Evolutionary conservation across 2,797 vertebrate genomes (phyloP).

Genomic region (Alauda arvensis): DNA sequence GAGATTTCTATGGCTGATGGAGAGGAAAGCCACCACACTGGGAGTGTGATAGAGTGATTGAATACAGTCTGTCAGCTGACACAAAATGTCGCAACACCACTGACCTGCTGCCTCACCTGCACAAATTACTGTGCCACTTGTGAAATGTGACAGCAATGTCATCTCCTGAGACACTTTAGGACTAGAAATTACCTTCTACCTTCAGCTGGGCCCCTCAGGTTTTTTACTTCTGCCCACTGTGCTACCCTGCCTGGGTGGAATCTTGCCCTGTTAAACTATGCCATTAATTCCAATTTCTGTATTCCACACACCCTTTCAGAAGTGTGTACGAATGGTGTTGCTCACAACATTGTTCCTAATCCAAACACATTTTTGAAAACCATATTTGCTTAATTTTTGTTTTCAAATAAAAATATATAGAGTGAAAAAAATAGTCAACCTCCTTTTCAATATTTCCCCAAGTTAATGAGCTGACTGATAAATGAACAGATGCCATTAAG

Average conservation of each 20-base stretch:
- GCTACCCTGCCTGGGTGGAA: not conserved
- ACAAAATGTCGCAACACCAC: not conserved
- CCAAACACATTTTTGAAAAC: constrained; percentile 31
- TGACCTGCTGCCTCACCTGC: not conserved
- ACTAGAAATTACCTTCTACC: constrained; percentile 7
- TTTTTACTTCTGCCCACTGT: not conserved
- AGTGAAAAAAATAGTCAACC: constrained; percentile 34
- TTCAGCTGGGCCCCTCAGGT: not conserved
- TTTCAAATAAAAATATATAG: constrained; percentile 44
- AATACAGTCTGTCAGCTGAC: not conserved
- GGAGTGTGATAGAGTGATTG: not conserved
- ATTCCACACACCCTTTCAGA: constrained; percentile 20
- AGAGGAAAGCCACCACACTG: not conserved
- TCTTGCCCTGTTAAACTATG: not conserved
- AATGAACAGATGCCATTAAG: constrained; percentile 59
- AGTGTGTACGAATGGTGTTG: not conserved
- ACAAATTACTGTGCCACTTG: not conserved
- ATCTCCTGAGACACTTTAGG: not conserved
- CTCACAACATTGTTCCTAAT: not conserved
- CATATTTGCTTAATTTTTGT: constrained; percentile 37
- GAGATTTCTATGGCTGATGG: not conserved
- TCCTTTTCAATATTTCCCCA: constrained; percentile 50
- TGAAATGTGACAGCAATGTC: not conserved
- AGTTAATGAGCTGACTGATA: constrained; percentile 54
- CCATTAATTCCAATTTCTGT: not conserved